Base-by-base conservation (phyloP, 2,888 invertebrate genomes). In the Cephus rjabovi region DNA sequence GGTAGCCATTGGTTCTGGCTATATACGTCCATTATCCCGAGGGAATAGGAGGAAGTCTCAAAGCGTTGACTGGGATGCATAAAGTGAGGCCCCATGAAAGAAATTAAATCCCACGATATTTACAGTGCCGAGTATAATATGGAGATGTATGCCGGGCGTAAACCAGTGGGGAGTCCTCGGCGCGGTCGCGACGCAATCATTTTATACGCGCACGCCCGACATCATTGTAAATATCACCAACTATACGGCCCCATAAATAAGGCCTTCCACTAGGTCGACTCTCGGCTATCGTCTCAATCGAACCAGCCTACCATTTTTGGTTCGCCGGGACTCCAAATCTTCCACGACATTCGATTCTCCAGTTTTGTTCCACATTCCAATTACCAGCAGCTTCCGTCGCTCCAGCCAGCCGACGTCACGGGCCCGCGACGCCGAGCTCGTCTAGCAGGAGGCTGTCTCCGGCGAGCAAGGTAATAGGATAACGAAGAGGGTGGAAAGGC, bases 161-260 rank as follows among this genome's bases (percentile, higher is more conserved):
- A 90, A 89, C 84, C 90, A 86, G 89, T 89, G 88, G 90, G 90
- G 90, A 86, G 90, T 87, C 90, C 83, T 83, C 83, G 84, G 84
- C 84, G 86, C 83, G 83, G 84, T 80, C 83, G 83, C 86, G 80
- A 82, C 82, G 83, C 85, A 84, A 85, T 81, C 85, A 86, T 87
- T 84, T 87, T 87, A 86, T 86, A 83, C 82, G 84, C 82, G 81
- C 81, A 40, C 82, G 82, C 80, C 37, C 87, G 87, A 89, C 90
- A 87, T 90, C 90, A 90, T 89, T 90, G 90, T 90, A 90, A 90
- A 90, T 90, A 90, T 90, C 90, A 86, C 83, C 84, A 80, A 83
- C 89, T 89, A 88, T 89, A 90, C 87, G 87, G 87, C 87, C 89
- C 89, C 89, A 86, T 90, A 89, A 89, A 90, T 86, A 88, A 88